Evolutionary conservation across 1,140 invertebrate genomes (phyloP), one percentile per base, ranked within the genome.

Genomic region (Metaphire vulgaris): DNA sequence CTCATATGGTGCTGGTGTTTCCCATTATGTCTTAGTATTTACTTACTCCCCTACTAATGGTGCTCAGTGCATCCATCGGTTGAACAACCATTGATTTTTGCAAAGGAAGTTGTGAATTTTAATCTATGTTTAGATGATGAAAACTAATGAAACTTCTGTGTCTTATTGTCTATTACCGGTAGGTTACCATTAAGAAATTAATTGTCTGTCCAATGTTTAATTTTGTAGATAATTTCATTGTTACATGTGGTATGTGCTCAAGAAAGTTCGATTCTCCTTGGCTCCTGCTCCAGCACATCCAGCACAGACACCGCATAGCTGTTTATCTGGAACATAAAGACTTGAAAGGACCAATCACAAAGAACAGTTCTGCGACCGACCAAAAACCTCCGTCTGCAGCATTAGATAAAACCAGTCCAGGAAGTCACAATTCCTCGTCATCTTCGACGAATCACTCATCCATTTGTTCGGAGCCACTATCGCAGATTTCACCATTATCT

Each of bases 211-310:
- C n/a, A n/a, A n/a, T n/a, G n/a, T n/a, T n/a, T n/a, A n/a, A n/a
- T n/a, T 76, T 83, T 85, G 69, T 92, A 98, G 96, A 98, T 88
- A 95, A 96, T 77, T 92, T 91, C 85, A 93, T 93, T 88, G 93
- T 96, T 84, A 91, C 95, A 64, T 98, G 96, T 86, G 95, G 91
- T 26, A 96, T 95, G 41, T 98, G 96, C 87, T 95, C 95, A 80
- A 91, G 92, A 72, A 90, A 92, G 66, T 90, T 93, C 74, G 90
- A 91, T 79, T 96, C 95, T 31, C 95, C 96, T 0, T 98, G 96
- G 96, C 89, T 91, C 69, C 88, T 98, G 79, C 89, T 98, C 14
- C 95, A 98, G 85, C 96, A 98, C 84, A 94, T 93, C 26, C 96
- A 98, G 86, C 92, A 92, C 79, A 90, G 91, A 69, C 96, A 98